Evolutionary conservation across 2,797 vertebrate species (phyloP), one percentile per base, ranked within the genome.

Genomic region (Botia kubotai): DNA sequence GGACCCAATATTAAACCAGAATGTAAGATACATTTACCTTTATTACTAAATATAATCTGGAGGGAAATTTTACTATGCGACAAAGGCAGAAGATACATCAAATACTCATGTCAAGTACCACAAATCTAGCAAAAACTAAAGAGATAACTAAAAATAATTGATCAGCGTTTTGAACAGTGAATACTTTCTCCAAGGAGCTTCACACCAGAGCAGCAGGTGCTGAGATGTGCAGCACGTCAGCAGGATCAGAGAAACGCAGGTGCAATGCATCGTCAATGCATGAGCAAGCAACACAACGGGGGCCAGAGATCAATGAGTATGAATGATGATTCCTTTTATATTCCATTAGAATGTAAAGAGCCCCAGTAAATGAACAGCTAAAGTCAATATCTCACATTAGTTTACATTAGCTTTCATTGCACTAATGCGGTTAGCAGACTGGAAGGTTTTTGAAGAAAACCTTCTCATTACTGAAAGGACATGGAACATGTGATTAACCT

Each of bases 301-400:
- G 66, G 60, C 17, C 58, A 26, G 87, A 81, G 73, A 84, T 85
- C 36, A 78, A 77, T 78, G 67, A n/a, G 12, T 73, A 86, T 90
- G 88, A 86, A 85, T 85, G 83, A 86, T 72, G 83, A 85, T 86
- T 88, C 87, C n/a, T 90, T 84, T 12, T 71, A 83, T 87, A 86
- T 87, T 81, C 78, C 71, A 85, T 85, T 86, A 85, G 85, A 83
- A 86, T 83, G 70, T 79, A 85, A 72, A 90, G 81, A 91, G 86
- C 81, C 26, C 68, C 8, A 77, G 82, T 73, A 85, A 77, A 57
- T 74, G 72, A 55, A 11, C 46, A 75, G 83, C 17, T 76, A 21
- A 88, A 87, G 73, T 89, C 88, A 86, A 86, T 86, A 87, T 87
- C 29, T 14, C 26, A 65, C 85, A 83, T 85, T 86, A 89, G 88